A percentile compares a stretch with the other conserved stretches of the same genome.
These are phyloP conservation scores for Meganola albula DNA, from an alignment of 2,888 invertebrate genomes.

Conservation along the genomic window DNA sequence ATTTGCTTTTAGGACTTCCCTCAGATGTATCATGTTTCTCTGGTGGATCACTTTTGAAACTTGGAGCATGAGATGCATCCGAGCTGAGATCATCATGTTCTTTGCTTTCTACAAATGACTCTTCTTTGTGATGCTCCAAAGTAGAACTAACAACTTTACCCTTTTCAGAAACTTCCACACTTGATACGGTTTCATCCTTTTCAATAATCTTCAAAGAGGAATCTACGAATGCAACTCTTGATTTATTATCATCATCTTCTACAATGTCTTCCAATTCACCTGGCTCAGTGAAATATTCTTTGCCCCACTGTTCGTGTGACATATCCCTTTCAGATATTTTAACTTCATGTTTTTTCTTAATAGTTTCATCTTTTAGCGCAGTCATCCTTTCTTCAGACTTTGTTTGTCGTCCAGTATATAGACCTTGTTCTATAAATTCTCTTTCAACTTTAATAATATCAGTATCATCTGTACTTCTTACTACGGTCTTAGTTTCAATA, in stretches of 20 bases:
- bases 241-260: constrained; percentile 60
- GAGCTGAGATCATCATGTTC: constrained; percentile 70
- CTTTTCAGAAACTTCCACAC: constrained; percentile 62
- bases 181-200: constrained; percentile 66
- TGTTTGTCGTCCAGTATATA: constrained; percentile 64
- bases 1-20: constrained; percentile 64
- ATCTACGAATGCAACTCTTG: constrained; percentile 63
- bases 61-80: constrained; percentile 67
- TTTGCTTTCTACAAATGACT: constrained; percentile 70
- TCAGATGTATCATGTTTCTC: constrained; percentile 62
- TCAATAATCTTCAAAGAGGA: constrained; percentile 63
- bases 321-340: constrained; percentile 74
- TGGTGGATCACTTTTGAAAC: constrained; percentile 62
- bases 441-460: constrained; percentile 62
- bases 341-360: constrained; percentile 68
- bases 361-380: constrained; percentile 66
- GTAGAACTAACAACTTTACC: constrained; percentile 69
- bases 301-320: constrained; percentile 74
- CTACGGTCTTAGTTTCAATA: constrained; percentile 65
- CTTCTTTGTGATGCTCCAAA: constrained; percentile 67
- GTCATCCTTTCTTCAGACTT: constrained; percentile 73
- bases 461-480: constrained; percentile 62
- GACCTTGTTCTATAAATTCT: constrained; percentile 65
- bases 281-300: constrained; percentile 73
- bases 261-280: constrained; percentile 65